Conservation (phyloP, 23 tunicate genomes). For the Corella eumyota region DNA sequence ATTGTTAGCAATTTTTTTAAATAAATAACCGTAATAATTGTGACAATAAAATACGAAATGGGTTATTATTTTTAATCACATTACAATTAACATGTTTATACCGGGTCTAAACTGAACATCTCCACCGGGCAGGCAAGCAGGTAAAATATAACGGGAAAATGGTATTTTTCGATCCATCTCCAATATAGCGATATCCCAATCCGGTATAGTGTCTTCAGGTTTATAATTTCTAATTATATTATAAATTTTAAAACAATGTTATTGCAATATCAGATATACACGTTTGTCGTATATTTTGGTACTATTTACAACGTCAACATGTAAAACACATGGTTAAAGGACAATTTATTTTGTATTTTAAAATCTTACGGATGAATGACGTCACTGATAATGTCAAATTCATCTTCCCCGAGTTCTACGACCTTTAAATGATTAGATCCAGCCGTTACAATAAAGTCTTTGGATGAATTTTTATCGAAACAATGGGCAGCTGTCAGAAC, state of each 20-base stretch:
- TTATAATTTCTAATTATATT: conserved; percentile 37
- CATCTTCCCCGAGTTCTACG: conserved; percentile 15
- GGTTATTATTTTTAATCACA: no score
- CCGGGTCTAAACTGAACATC: conserved; percentile 48
- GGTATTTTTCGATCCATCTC: conserved; percentile 38
- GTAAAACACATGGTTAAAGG: no score
- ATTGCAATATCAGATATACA: no score
- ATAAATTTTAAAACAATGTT: no score
- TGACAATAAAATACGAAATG: no score
- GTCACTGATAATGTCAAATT: conserved; percentile 17
- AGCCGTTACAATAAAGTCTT: conserved; percentile 10
- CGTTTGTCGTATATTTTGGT: no score
- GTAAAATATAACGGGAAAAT: conserved; percentile 35
- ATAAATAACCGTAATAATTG: no score
- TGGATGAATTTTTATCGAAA: conserved; percentile 31
- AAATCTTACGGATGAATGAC: conserved; percentile 46
- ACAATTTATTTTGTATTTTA: background rate
- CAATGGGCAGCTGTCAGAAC: conserved; percentile 87
- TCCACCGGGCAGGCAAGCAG: conserved; percentile 69
- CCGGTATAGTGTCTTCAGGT: conserved; percentile 39
- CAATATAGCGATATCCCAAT: conserved; percentile 78
- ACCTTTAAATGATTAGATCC: conserved; percentile 44
- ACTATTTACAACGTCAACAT: no score
- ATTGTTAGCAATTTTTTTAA: no score
- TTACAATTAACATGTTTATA: no score